Conservation (phyloP, 2,113 vertebrate species). For the Phyllostomus discolor region DNA sequence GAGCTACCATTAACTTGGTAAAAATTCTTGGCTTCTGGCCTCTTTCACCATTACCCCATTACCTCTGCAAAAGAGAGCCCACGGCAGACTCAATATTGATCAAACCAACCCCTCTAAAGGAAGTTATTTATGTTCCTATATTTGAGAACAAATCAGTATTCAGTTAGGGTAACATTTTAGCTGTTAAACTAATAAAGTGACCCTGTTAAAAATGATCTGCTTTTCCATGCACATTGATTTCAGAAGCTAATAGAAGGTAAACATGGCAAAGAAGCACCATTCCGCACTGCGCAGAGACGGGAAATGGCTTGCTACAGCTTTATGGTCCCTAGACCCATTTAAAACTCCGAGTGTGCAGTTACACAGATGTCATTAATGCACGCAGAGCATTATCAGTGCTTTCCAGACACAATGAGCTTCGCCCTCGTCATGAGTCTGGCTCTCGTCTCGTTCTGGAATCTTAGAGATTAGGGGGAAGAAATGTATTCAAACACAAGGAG, state of each 20-base stretch:
- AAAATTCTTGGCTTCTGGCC: slow-evolving; percentile 4
- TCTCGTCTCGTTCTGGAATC: slow-evolving; percentile 30
- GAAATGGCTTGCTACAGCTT: slow-evolving; percentile 23
- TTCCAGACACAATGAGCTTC: slow-evolving; percentile 50
- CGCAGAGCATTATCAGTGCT: slow-evolving; percentile 52
- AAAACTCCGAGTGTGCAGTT: not conserved
- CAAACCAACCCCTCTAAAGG: not conserved
- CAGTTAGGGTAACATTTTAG: slow-evolving; percentile 35
- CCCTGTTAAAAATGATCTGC: slow-evolving; percentile 52
- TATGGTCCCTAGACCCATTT: slow-evolving; percentile 41
- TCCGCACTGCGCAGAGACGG: not conserved
- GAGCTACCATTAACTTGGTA: not conserved
- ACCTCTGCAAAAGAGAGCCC: not conserved
- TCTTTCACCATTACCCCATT: slow-evolving; percentile 4
- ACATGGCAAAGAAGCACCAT: not conserved
- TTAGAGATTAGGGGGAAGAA: slow-evolving; percentile 25
- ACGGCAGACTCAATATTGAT: slow-evolving; percentile 21
- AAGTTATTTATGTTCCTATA: slow-evolving; percentile 40
- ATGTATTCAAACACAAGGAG: slow-evolving; percentile 8
- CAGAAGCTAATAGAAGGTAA: slow-evolving; percentile 10
- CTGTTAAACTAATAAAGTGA: slow-evolving; percentile 56
- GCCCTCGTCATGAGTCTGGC: not conserved
- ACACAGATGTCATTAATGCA: slow-evolving; percentile 46
- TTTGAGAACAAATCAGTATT: slow-evolving; percentile 50
- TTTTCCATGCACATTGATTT: slow-evolving; percentile 54